A percentile compares a stretch with the other conserved stretches of the same genome.
Conservation (phyloP, 2,113 vertebrate species). For the Ascaphus truei region DNA sequence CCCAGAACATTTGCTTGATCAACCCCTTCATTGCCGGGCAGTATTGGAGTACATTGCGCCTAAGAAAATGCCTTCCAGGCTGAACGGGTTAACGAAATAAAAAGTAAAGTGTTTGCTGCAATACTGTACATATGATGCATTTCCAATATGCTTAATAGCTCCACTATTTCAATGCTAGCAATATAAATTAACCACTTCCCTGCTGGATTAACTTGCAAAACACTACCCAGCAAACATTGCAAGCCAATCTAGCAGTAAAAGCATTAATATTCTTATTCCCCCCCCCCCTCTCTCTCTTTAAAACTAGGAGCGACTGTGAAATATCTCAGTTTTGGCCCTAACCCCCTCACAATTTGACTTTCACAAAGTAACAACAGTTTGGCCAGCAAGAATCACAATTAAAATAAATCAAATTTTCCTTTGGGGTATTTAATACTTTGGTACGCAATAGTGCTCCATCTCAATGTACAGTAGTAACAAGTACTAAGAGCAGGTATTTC, state of each 20-base stretch:
- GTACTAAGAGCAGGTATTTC: slow-evolving; percentile 52
- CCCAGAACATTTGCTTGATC: slow-evolving; percentile 83
- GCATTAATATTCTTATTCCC: background rate
- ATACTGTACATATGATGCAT: slow-evolving; percentile 62
- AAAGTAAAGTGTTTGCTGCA: slow-evolving; percentile 67
- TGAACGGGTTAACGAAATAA: too few relatives aligned
- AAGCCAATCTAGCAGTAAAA: slow-evolving; percentile 15
- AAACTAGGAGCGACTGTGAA: slow-evolving; percentile 3
- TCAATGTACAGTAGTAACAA: slow-evolving; percentile 61
- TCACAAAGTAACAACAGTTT: slow-evolving; percentile 56
- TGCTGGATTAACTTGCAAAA: background rate
- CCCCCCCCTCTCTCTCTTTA: background rate
- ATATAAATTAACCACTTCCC: slow-evolving; percentile 40
- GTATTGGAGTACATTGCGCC: background rate
- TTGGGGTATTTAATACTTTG: slow-evolving; percentile 71
- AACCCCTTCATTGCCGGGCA: slow-evolving; percentile 38
- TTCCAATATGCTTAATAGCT: slow-evolving; percentile 49
- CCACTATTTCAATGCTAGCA: slow-evolving; percentile 51
- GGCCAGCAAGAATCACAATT: slow-evolving; percentile 52
- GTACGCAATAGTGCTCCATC: slow-evolving; percentile 72
- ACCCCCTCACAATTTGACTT: slow-evolving; percentile 57
- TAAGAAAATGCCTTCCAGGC: slow-evolving; percentile 10
- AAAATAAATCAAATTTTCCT: slow-evolving; percentile 60
- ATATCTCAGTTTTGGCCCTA: slow-evolving; percentile 50
- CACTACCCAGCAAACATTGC: slow-evolving; percentile 1